A percentile compares a stretch with the other conserved stretches of the same genome.
Conservation (phyloP, 2,797 vertebrate species). For the Setipinna tenuifilis region DNA sequence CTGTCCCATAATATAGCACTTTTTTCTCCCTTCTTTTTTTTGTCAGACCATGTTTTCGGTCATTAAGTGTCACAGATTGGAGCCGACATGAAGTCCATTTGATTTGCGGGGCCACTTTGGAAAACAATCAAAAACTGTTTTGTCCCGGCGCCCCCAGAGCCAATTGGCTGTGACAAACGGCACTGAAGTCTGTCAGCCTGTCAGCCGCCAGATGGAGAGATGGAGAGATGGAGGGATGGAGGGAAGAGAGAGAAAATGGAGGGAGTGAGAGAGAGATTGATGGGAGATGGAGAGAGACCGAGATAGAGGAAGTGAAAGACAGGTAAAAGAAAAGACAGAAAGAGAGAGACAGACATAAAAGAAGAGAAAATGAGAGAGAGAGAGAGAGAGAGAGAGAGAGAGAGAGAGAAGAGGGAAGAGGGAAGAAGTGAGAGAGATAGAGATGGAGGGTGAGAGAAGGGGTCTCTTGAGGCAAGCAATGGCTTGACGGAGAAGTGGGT, state of each 20-base stretch:
- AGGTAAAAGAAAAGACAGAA: no score
- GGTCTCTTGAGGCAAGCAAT: background rate
- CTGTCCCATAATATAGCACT: background rate
- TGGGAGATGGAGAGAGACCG: no score
- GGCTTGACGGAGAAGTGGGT: background rate
- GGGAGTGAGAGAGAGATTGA: no score
- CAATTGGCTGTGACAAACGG: slow-evolving; percentile 8
- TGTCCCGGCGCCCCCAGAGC: background rate
- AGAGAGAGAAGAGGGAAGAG: slow-evolving; percentile 1
- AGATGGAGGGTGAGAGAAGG: background rate
- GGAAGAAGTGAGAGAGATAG: background rate
- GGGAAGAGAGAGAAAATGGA: background rate
- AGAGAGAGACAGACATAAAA: background rate
- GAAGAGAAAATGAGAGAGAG: background rate
- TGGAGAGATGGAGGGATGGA: background rate
- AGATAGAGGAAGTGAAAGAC: no score
- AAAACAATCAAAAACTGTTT: slow-evolving; percentile 7
- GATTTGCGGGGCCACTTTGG: slow-evolving; percentile 6
- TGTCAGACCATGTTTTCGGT: background rate
- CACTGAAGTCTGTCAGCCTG: background rate
- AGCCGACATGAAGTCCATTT: background rate
- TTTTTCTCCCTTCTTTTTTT: background rate
- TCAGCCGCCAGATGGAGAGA: background rate
- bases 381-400: background rate
- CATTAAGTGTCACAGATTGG: background rate